These are phyloP conservation scores for Gortyna flavago DNA, from an alignment of 2,888 invertebrate genomes.

Conservation along the genomic window DNA sequence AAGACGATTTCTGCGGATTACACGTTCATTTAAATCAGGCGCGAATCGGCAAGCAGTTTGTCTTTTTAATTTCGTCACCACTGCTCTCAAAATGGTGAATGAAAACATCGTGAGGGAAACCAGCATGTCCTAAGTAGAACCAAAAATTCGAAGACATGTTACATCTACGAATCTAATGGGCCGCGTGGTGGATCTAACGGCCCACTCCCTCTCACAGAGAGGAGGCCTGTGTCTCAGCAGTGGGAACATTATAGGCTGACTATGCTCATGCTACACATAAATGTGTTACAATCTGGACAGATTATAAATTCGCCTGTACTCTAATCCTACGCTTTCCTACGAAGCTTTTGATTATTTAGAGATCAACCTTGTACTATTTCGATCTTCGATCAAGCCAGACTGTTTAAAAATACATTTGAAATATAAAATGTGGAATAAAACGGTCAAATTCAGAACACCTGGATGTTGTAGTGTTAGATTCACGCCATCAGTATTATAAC, in stretches of 20 bases:
- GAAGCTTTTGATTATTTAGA: conserved; percentile 80
- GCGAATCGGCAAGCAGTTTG: no score
- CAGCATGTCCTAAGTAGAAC: not conserved
- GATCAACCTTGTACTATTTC: conserved; percentile 85
- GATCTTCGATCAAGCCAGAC: conserved; percentile 75
- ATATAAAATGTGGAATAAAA: conserved; percentile 79
- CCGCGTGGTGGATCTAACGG: not conserved
- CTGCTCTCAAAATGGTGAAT: not conserved
- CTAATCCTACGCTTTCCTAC: conserved; percentile 76
- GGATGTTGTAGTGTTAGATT: conserved; percentile 76
- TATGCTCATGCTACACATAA: not conserved
- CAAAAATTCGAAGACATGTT: not conserved
- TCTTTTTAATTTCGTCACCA: no score
- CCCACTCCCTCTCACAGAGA: not conserved
- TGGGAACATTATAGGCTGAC: no score
- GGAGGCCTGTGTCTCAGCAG: no score
- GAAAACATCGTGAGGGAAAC: no score
- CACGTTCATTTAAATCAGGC: conserved; percentile 26
- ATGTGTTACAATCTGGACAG: conserved; percentile 51
- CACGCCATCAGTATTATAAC: conserved; percentile 79
- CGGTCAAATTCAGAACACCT: conserved; percentile 79
- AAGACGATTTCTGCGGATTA: conserved; percentile 36
- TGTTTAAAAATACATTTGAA: conserved; percentile 80
- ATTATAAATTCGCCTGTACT: conserved; percentile 67
- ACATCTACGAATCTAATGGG: not conserved